Evolutionary conservation across 2,888 invertebrate genomes (phyloP), one percentile per base, ranked within the genome.

Genomic region (Sarcophaga caerulescens): DNA sequence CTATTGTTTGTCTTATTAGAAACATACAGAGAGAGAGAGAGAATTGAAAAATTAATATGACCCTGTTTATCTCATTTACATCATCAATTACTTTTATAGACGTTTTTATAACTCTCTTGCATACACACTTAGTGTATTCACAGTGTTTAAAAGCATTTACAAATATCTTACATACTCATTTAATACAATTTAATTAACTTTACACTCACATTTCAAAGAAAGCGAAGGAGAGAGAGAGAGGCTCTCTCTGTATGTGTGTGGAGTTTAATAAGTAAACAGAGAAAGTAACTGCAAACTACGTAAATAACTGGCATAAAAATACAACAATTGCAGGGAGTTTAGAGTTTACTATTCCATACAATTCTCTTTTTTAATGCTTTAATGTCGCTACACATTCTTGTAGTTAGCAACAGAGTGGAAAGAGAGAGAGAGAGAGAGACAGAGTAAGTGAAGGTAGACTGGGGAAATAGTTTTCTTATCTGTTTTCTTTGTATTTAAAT

Each of bases 161-260:
- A 83, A 71, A 68, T 19, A 71, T 73, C 76, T 80, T 83, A 83
- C 57, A 52, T 45, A 76, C 8, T 35, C 85, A 73, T 76, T 78
- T 83, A 83, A 83, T 80, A 83, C 83, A 85, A 83, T 83, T 83
- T 81, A 85, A 85, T 83, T 85, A 83, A 73, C 76, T 85, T 45
- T 69, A 60, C 68, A 69, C 71, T 77, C 23, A 74, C 76, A 77
- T 75, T 35, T 57, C 25, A 12, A 23, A 71, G 17, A 59, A 3
- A 25, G 17, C 8, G 0, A 71, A 14, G 0, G 19, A 70, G 11
- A 52, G 52, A 17, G 52, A 0, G 17, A 14, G 52, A 52, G 17
- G 1, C 47, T 35, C 6, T 1, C 35, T 35, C 25, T 25, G 25
- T 25, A 25, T 25, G 25, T 25, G 25, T 25, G 25, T 25, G 25